A percentile compares a stretch with the other conserved stretches of the same genome.
Conservation (phyloP, 2,888 invertebrate genomes). For the Drosophila anomelani region DNA sequence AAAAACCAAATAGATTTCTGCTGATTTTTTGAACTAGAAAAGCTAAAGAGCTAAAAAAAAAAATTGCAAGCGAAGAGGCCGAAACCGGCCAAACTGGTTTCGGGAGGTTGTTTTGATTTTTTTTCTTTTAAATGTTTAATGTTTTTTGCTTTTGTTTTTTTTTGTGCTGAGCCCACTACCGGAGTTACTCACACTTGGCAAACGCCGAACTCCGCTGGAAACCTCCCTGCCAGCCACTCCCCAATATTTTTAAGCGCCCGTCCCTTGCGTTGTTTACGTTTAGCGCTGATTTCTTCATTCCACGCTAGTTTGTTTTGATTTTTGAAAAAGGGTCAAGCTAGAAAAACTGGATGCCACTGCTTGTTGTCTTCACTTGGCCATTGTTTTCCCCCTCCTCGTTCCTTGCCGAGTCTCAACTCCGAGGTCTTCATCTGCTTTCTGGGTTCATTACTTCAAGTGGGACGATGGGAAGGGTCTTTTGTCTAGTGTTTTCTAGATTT, state of each 20-base stretch:
- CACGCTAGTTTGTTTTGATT: conserved; percentile 77
- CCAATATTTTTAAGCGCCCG: conserved; percentile 6
- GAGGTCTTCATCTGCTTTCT: neutral
- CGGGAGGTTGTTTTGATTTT: conserved; percentile 15
- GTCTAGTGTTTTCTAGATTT: neutral
- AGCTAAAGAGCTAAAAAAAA: neutral
- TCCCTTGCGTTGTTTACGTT: conserved; percentile 72
- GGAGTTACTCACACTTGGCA: conserved; percentile 68
- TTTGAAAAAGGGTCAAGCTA: conserved; percentile 56
- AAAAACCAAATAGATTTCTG: neutral
- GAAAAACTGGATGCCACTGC: conserved; percentile 70
- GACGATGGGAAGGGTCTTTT: neutral
- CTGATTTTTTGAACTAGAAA: conserved; percentile 13
- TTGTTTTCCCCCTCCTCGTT: conserved; percentile 37
- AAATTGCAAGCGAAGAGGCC: conserved; percentile 14
- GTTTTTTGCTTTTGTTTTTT: neutral
- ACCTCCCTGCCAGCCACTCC: conserved; percentile 7
- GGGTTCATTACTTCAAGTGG: conserved; percentile 1
- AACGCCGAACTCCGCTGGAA: conserved; percentile 8
- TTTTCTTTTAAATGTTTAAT: neutral
- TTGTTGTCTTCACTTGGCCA: conserved; percentile 51
- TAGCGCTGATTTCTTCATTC: conserved; percentile 72
- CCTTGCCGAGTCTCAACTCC: neutral
- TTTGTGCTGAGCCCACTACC: conserved; percentile 48
- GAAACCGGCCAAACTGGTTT: conserved; percentile 40